A percentile compares a stretch with the other conserved stretches of the same genome.
These are phyloP conservation scores for Tetrao urogallus DNA, from an alignment of 2,113 vertebrate genomes.

Conservation along the genomic window DNA sequence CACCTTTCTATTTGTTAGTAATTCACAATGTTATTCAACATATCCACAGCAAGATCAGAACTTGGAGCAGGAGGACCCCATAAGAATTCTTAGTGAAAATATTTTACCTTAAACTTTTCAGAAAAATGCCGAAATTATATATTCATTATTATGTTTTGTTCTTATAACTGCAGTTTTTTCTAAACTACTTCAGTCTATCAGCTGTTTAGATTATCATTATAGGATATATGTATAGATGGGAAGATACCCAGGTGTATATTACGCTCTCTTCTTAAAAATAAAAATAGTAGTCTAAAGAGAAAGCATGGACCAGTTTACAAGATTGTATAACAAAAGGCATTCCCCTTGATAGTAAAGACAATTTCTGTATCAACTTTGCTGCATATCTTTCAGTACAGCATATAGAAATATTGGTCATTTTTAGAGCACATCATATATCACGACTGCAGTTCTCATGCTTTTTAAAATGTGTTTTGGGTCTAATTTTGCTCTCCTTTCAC, in stretches of 20 bases:
- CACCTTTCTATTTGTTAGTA: not conserved
- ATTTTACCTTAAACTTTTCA: not conserved
- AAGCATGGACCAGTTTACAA: not conserved
- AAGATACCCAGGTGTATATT: slow-evolving; percentile 20
- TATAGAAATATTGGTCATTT: slow-evolving; percentile 23
- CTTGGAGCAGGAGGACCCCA: not conserved
- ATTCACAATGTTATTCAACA: no score
- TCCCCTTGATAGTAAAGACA: slow-evolving; percentile 25
- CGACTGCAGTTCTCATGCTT: not conserved
- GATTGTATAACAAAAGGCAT: not conserved
- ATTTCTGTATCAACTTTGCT: slow-evolving; percentile 5
- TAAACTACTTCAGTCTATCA: not conserved
- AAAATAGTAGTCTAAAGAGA: slow-evolving; percentile 19
- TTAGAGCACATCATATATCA: slow-evolving; percentile 47
- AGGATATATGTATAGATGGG: slow-evolving; percentile 3
- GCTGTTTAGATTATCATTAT: not conserved
- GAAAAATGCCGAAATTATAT: not conserved
- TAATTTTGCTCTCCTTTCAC: slow-evolving; percentile 24
- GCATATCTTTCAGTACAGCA: slow-evolving; percentile 27
- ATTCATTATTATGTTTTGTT: not conserved
- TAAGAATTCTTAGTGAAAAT: not conserved
- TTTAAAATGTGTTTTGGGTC: not conserved
- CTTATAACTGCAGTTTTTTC: not conserved
- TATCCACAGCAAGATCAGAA: not conserved
- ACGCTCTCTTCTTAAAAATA: slow-evolving; percentile 11